Evolutionary conservation across 2,113 vertebrate species (phyloP).

Genomic region (Mesembrinibis cayennensis): DNA sequence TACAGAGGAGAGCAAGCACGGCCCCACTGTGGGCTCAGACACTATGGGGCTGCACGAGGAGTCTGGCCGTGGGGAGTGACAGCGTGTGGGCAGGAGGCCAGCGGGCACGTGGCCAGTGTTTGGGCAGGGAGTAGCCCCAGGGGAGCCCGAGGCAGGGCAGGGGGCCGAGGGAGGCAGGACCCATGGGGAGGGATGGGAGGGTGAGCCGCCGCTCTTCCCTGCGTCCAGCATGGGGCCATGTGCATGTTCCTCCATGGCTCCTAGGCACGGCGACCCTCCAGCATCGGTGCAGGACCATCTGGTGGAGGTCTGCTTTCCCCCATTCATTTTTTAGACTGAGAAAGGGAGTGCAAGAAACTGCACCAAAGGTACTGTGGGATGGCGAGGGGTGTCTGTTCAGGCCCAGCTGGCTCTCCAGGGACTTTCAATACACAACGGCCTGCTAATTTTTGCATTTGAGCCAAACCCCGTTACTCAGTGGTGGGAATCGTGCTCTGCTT

Average conservation of each 20-base stretch:
- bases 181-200: background rate
- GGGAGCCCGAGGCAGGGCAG: background rate
- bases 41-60: background rate
- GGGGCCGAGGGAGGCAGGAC: background rate
- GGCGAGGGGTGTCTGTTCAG: background rate
- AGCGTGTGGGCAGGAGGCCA: background rate
- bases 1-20: background rate
- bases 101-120: background rate
- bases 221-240: accelerated
- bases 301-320: background rate
- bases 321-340: background rate
- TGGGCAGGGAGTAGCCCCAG: background rate
- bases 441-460: background rate
- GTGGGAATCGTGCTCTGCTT: background rate
- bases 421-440: no score
- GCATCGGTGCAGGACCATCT: accelerated
- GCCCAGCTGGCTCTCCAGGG: background rate
- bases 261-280: accelerated
- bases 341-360: background rate
- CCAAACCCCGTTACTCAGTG: no score
- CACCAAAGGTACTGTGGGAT: background rate
- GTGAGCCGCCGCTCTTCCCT: no score
- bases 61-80: background rate
- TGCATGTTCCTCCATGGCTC: background rate
- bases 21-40: background rate